Percentiles rank a stretch among this genome's conserved stretches.
These are phyloP conservation scores for Acrossocheilus fasciatus DNA, from an alignment of 2,797 vertebrate genomes.

Conservation along the genomic window DNA sequence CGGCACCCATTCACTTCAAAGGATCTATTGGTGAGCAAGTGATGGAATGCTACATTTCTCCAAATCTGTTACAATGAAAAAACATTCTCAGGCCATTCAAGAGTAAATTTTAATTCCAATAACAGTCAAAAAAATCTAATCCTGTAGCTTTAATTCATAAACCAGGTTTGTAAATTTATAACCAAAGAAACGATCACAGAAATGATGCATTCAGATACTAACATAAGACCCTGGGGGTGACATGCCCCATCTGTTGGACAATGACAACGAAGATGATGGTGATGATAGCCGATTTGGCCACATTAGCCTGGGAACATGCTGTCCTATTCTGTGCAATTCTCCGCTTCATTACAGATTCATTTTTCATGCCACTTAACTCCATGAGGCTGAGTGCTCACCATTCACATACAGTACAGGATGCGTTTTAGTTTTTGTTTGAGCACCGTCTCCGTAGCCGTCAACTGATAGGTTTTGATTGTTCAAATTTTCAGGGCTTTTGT, in stretches of 20 bases:
- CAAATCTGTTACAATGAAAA: background rate
- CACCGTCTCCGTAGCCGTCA: conserved; percentile 8
- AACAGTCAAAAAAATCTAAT: background rate
- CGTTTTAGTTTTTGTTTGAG: conserved; percentile 20
- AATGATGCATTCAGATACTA: conserved; percentile 26
- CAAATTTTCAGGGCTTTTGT: conserved; percentile 27
- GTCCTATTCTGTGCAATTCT: conserved; percentile 24
- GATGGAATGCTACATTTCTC: background rate
- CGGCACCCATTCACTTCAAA: background rate
- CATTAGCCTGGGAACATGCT: conserved; percentile 32
- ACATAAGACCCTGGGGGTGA: conserved; percentile 28
- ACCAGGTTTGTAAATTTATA: background rate
- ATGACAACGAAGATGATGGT: background rate
- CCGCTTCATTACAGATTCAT: conserved; percentile 41
- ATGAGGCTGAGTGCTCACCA: conserved; percentile 25
- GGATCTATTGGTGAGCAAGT: background rate
- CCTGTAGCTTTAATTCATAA: background rate
- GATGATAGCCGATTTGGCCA: conserved; percentile 8
- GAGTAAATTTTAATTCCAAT: background rate
- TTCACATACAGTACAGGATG: background rate
- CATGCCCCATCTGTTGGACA: conserved; percentile 50
- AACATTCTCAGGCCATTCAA: background rate
- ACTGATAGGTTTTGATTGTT: conserved; percentile 28
- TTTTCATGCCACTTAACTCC: conserved; percentile 41
- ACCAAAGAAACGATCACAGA: background rate